These are phyloP conservation scores for Leistus spinibarbis DNA, from an alignment of 2,888 invertebrate genomes.

Conservation along the genomic window DNA sequence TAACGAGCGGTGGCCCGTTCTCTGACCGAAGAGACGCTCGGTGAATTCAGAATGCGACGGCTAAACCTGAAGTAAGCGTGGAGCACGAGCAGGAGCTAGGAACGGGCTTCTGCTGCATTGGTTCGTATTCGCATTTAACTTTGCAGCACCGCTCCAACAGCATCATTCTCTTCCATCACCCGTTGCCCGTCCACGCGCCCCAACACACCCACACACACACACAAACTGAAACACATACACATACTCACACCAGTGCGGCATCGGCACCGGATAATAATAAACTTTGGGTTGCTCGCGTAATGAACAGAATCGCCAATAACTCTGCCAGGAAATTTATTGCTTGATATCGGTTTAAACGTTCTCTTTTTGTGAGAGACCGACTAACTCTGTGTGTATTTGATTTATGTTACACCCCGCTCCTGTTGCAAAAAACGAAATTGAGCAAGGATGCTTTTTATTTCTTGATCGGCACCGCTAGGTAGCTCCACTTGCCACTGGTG, in stretches of 20 bases:
- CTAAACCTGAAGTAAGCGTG: background rate
- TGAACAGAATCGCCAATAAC: constrained; percentile 29
- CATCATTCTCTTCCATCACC: background rate
- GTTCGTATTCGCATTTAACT: background rate
- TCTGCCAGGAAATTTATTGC: constrained; percentile 29
- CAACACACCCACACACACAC: background rate
- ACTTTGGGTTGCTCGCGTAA: constrained; percentile 17
- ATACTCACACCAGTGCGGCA: background rate
- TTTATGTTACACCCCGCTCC: constrained; percentile 15
- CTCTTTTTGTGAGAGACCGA: constrained; percentile 14
- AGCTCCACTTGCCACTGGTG: background rate
- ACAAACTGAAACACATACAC: background rate
- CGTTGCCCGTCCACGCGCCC: background rate
- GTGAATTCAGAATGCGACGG: background rate
- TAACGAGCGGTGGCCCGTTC: constrained; percentile 9
- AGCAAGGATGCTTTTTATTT: constrained; percentile 29
- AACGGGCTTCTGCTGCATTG: background rate
- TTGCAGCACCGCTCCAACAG: background rate
- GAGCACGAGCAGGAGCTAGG: background rate
- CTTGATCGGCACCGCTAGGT: background rate
- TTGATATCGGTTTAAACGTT: constrained; percentile 32
- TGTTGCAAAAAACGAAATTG: constrained; percentile 26
- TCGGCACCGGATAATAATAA: constrained; percentile 19
- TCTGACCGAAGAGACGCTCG: background rate
- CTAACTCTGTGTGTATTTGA: constrained; percentile 10